Percentiles rank a stretch among this genome's conserved stretches.
These are phyloP conservation scores for Oxyscelio sp. DNA, from an alignment of 2,888 invertebrate species.

Conservation along the genomic window DNA sequence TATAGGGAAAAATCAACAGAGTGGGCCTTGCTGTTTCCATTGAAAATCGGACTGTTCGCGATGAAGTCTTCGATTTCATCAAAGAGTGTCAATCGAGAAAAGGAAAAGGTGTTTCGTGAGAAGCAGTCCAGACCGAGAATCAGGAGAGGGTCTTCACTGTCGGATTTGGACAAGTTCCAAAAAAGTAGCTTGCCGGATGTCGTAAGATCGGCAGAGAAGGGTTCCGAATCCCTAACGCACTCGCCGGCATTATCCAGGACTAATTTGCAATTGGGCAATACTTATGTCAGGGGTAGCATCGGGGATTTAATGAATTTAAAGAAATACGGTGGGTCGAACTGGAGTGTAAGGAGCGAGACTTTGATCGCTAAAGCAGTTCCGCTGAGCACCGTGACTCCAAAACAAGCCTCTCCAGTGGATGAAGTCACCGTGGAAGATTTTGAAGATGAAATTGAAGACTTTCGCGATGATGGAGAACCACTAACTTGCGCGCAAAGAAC, in stretches of 20 bases:
- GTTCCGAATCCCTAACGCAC: constrained; percentile 89
- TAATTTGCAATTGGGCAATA: constrained; percentile 84
- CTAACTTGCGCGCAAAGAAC: constrained; percentile 92
- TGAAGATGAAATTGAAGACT: constrained; percentile 75
- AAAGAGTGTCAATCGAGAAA: constrained; percentile 82
- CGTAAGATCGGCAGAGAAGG: constrained; percentile 89
- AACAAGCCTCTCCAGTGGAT: constrained; percentile 89
- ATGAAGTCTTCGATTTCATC: constrained; percentile 89
- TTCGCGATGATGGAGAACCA: constrained; percentile 88
- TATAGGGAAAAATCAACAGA: constrained; percentile 89
- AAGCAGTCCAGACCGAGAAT: constrained; percentile 88
- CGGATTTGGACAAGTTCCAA: constrained; percentile 92
- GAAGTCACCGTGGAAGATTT: constrained; percentile 74
- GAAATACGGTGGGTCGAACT: constrained; percentile 92
- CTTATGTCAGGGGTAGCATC: constrained; percentile 90
- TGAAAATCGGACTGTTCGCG: constrained; percentile 90
- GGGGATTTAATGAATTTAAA: constrained; percentile 94
- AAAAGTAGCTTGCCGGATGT: constrained; percentile 88
- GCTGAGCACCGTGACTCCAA: constrained; percentile 91
- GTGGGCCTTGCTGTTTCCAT: constrained; percentile 90
- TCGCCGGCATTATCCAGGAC: constrained; percentile 89
- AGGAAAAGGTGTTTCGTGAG: constrained; percentile 76
- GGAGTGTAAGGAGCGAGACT: constrained; percentile 92
- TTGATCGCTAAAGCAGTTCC: constrained; percentile 93
- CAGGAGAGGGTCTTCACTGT: constrained; percentile 92